Conservation (phyloP, 1,140 invertebrate species). For the Drosophila truncata region DNA sequence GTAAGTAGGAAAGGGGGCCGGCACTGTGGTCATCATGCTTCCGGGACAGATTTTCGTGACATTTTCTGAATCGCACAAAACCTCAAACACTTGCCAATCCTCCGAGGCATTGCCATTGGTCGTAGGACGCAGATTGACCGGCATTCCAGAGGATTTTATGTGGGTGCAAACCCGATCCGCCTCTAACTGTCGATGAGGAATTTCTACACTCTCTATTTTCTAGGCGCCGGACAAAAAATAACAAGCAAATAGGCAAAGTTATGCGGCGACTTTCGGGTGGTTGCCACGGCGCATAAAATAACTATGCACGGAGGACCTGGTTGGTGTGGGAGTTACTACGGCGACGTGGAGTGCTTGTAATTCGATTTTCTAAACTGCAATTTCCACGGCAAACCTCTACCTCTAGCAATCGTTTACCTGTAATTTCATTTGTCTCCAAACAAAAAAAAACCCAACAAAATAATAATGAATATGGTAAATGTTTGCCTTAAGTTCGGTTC, state of each 20-base stretch:
- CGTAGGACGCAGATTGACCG: conserved; percentile 53
- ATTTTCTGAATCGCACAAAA: conserved; percentile 84
- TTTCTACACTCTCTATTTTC: conserved; percentile 64
- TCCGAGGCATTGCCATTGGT: conserved; percentile 86
- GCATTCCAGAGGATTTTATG: conserved; percentile 48
- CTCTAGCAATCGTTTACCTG: conserved; percentile 24
- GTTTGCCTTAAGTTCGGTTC: conserved; percentile 59
- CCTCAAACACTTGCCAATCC: conserved; percentile 90
- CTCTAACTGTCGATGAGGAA: conserved; percentile 21
- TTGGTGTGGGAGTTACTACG: conserved; percentile 56
- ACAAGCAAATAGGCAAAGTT: conserved; percentile 55
- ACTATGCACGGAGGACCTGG: conserved; percentile 48
- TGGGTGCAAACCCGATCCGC: conserved; percentile 15
- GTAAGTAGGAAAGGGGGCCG: conserved; percentile 2
- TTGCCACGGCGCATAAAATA: conserved; percentile 76
- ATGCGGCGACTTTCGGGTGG: conserved; percentile 51
- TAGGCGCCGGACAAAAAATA: conserved; percentile 46
- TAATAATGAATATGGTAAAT: conserved; percentile 65
- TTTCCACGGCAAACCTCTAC: conserved; percentile 5
- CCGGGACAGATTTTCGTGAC: neutral
- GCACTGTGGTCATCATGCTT: conserved; percentile 18
- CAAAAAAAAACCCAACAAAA: conserved; percentile 5
- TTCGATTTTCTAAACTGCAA: conserved; percentile 57
- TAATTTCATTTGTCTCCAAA: conserved; percentile 69
- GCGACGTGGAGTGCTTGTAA: conserved; percentile 48